Conservation (phyloP, 2,113 vertebrate species). For the Anseranas semipalmata region DNA sequence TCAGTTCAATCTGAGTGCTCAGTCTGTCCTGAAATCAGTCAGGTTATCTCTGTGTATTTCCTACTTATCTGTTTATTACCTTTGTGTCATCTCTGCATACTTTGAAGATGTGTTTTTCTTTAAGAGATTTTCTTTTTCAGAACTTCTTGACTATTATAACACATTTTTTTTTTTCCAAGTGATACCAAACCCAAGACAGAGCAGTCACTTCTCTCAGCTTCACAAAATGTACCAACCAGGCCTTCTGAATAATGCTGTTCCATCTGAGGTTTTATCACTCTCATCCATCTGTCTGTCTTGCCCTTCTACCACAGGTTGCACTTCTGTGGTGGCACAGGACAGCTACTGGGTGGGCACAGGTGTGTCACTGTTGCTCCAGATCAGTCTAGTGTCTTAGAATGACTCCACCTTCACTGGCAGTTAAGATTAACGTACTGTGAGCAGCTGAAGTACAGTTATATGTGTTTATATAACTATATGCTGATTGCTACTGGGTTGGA, state of each 20-base stretch:
- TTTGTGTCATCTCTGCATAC: background rate
- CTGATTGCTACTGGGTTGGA: background rate
- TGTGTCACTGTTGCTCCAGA: background rate
- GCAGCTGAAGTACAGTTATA: accelerated
- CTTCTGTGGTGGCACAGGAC: background rate
- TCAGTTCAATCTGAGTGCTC: background rate
- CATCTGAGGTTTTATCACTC: too few species aligned
- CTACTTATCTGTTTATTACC: background rate
- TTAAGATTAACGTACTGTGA: background rate
- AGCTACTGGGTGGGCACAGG: background rate
- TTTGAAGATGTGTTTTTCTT: background rate
- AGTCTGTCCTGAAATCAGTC: background rate
- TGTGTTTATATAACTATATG: background rate
- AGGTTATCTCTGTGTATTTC: background rate
- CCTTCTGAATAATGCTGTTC: background rate
- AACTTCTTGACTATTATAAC: background rate
- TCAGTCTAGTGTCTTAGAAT: background rate
- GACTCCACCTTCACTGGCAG: background rate
- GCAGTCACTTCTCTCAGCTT: background rate
- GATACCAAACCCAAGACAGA: background rate
- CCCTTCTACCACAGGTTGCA: accelerated
- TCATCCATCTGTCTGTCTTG: background rate
- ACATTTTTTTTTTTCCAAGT: background rate
- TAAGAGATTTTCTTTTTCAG: background rate
- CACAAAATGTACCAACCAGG: background rate